Conservation (phyloP, 2,888 invertebrate genomes). For the Diplazon laetatorius region DNA sequence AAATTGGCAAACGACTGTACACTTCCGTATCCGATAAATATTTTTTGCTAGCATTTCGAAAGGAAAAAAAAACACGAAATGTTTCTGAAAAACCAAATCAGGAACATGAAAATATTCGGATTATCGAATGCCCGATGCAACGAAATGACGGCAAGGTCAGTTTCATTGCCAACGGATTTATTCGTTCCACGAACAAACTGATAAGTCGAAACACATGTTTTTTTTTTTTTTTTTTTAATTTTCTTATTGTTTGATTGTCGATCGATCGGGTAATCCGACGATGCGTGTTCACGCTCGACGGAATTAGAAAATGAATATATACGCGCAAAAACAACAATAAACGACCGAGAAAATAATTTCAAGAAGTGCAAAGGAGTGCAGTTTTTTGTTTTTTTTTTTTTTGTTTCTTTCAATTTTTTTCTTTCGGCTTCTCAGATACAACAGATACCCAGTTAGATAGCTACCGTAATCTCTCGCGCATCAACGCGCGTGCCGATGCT, state of each 20-base stretch:
- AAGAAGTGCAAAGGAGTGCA: neutral
- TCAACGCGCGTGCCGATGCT: neutral
- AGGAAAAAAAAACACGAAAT: too few species aligned
- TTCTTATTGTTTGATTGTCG: neutral
- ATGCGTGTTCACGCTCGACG: neutral
- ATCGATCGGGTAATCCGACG: neutral
- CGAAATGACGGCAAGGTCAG: slow-evolving; percentile 14
- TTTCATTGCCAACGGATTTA: slow-evolving; percentile 8
- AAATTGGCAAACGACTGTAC: too few species aligned
- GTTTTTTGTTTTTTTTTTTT: too few species aligned
- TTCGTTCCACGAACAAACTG: neutral
- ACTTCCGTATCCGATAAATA: too few species aligned
- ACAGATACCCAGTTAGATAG: slow-evolving; percentile 39
- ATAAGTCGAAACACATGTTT: slow-evolving; percentile 7
- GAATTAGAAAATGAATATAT: neutral
- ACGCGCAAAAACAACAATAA: neutral
- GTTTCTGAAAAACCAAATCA: neutral
- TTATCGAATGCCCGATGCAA: neutral
- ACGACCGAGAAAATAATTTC: neutral
- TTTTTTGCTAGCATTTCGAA: too few species aligned
- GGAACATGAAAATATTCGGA: neutral
- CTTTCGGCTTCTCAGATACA: neutral
- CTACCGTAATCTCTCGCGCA: slow-evolving; percentile 6
- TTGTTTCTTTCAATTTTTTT: neutral
- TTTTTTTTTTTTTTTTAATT: too few species aligned